These are phyloP conservation scores for Gobiocypris rarus DNA, from an alignment of 2,113 vertebrate genomes.

Conservation along the genomic window DNA sequence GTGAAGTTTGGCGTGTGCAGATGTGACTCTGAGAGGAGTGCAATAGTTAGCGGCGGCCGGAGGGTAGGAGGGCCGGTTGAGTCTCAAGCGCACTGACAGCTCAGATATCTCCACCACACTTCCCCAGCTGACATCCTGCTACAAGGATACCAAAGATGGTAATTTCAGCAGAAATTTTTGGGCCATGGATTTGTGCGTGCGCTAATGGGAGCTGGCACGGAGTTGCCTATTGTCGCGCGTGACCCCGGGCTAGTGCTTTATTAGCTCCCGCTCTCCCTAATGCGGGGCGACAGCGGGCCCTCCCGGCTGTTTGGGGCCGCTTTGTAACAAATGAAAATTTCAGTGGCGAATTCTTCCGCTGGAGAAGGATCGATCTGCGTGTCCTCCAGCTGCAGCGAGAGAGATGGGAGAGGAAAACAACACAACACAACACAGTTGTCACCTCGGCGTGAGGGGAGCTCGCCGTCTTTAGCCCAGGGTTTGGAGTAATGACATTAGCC, in stretches of 20 bases:
- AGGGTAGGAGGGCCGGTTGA: slow-evolving; percentile 70
- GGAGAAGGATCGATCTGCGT: slow-evolving; percentile 78
- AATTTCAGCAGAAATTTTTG: slow-evolving; percentile 93
- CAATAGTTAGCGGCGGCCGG: slow-evolving; percentile 73
- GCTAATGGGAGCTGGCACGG: slow-evolving; percentile 88
- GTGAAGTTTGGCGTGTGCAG: background rate
- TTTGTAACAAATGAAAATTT: slow-evolving; percentile 83
- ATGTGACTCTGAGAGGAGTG: background rate
- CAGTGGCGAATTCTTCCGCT: slow-evolving; percentile 69
- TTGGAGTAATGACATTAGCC: slow-evolving; percentile 71
- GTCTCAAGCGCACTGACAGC: slow-evolving; percentile 86
- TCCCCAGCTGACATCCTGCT: slow-evolving; percentile 85
- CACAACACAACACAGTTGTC: too few relatives aligned
- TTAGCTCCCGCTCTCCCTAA: slow-evolving; percentile 84
- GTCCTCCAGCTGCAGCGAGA: slow-evolving; percentile 56
- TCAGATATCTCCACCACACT: slow-evolving; percentile 81
- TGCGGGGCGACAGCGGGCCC: slow-evolving; percentile 80
- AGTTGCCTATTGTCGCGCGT: slow-evolving; percentile 82
- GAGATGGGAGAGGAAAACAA: slow-evolving; percentile 61
- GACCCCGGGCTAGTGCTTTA: slow-evolving; percentile 84
- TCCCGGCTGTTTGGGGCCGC: slow-evolving; percentile 77
- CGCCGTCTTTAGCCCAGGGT: slow-evolving; percentile 67
- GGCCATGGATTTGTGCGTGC: slow-evolving; percentile 84
- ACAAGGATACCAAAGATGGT: slow-evolving; percentile 81
- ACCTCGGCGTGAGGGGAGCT: slow-evolving; percentile 70